Percentiles rank a stretch among this genome's conserved stretches.
phyloP scores from a whole-genome alignment of 2,888 invertebrate genomes.

The Epistrophe grossulariae region DNA sequence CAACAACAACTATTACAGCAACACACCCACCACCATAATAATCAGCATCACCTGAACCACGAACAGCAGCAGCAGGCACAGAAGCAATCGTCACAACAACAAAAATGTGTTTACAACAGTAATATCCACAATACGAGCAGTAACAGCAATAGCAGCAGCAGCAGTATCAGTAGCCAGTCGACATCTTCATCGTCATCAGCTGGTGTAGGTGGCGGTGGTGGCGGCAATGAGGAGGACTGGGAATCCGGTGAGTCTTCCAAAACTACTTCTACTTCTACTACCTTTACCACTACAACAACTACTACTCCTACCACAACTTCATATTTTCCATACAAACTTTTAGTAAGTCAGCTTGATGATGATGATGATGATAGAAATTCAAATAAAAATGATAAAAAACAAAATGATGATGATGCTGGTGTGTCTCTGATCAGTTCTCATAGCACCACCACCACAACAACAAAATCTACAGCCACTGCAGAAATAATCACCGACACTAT shows the following conservation, averaged over 20 bases:
- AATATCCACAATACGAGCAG: slow-evolving; percentile 75
- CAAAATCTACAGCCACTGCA: slow-evolving; percentile 45
- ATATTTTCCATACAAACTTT: slow-evolving; percentile 72
- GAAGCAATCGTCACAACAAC: slow-evolving; percentile 78
- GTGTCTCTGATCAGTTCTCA: slow-evolving; percentile 34
- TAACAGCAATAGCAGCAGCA: slow-evolving; percentile 78
- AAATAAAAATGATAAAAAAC: slow-evolving; percentile 58
- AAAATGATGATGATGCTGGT: slow-evolving; percentile 48
- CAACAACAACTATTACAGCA: slow-evolving; percentile 36
- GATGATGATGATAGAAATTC: slow-evolving; percentile 65
- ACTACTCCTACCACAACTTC: slow-evolving; percentile 77
- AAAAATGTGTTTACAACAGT: slow-evolving; percentile 70
- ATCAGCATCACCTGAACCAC: slow-evolving; percentile 55
- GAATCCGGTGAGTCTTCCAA: slow-evolving; percentile 84
- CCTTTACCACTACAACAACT: slow-evolving; percentile 77
- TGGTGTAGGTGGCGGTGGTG: slow-evolving; percentile 67
- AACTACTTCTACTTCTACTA: slow-evolving; percentile 76
- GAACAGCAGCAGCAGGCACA: slow-evolving; percentile 73
- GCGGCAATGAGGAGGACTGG: slow-evolving; percentile 82
- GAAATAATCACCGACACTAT: slow-evolving; percentile 44
- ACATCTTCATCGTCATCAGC: slow-evolving; percentile 80
- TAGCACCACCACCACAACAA: slow-evolving; percentile 30
- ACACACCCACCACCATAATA: slow-evolving; percentile 49
- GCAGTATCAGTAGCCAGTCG: slow-evolving; percentile 81
- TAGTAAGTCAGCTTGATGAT: slow-evolving; percentile 76